Evolutionary conservation across 2,113 vertebrate genomes (phyloP).

Genomic region (Tonatia bakeri): DNA sequence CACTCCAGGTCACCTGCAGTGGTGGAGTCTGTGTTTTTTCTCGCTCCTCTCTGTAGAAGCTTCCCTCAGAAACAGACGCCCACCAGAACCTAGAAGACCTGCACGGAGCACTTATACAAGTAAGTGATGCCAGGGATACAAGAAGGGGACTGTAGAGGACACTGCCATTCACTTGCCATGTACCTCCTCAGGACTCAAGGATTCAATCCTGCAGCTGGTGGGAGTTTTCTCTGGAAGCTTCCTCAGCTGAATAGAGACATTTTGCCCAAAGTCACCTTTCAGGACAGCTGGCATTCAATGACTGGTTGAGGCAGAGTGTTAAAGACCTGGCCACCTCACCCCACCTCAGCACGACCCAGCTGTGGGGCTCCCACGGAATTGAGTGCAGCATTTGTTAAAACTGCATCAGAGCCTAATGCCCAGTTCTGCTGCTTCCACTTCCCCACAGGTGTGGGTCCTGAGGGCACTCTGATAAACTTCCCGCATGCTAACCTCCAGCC

Average conservation of each 20-base stretch:
- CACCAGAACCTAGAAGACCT: not conserved
- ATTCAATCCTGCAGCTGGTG: not conserved
- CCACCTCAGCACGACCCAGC: not conserved
- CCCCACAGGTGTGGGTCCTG: not conserved
- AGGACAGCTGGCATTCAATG: not conserved
- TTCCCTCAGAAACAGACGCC: not conserved
- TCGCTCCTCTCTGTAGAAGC: not conserved
- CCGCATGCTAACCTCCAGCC: not conserved
- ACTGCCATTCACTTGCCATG: not conserved
- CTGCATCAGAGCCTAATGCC: not conserved
- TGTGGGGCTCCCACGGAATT: not conserved
- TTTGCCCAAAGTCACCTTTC: not conserved
- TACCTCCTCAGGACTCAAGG: not conserved
- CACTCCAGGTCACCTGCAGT: not conserved
- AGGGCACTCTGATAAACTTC: not conserved
- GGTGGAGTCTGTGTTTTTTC: not conserved
- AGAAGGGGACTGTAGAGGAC: not conserved
- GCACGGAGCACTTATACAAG: not conserved
- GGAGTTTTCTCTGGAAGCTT: not conserved
- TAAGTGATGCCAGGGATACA: not conserved
- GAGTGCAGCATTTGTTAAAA: not conserved
- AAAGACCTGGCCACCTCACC: not conserved
- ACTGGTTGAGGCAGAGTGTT: not conserved
- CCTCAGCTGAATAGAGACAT: not conserved
- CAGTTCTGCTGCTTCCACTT: not conserved